Evolutionary conservation across 1,140 invertebrate species (phyloP), one percentile per base, ranked within the genome.

Genomic region (Papilio dardanus): DNA sequence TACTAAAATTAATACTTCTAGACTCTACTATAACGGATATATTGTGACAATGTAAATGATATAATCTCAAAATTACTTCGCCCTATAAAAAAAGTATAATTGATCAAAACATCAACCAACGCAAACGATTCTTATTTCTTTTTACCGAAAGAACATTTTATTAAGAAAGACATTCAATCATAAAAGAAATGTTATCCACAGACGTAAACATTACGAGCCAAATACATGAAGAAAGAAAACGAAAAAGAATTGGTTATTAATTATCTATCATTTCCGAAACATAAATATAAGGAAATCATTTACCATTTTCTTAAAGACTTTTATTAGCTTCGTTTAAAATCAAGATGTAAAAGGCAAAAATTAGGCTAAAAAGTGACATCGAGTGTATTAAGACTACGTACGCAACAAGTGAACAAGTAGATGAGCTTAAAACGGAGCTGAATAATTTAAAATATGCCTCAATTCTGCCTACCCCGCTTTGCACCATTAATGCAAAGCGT

Each of bases 401-500:
- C 42, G 77, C 67, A 12, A 71, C 79, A 8, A 74, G 30, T 24
- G 62, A 76, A 42, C 54, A 81, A 10, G 30, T 81, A 16, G 40
- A 81, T 16, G 40, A 73, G 12, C 54, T 81, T n/a, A 77, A 68
- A 74, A 71, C 10, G n/a, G 65, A 74, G 67, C 31, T 30, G 1
- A 37, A 46, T 74, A 74, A 76, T 37, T 62, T 65, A 19, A 74
- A 69, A 30, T 62, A 65, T 69, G 67, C 28, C 10, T 74, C 74
- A 67, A 67, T 67, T 19, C 37, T 69, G 33, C 74, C 77, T 24
- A 58, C 79, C 12, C 74, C 74, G 33, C 21, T 65, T 65, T 16
- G 46, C 14, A 78, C 77, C 58, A 42, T 82, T 19, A 76, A 79
- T 67, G 62, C 73, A 19, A 77, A 77, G 50, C 69, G 77, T 50